phyloP scores from a whole-genome alignment of 2,888 invertebrate genomes.

The Agrenia bidenticulata region DNA sequence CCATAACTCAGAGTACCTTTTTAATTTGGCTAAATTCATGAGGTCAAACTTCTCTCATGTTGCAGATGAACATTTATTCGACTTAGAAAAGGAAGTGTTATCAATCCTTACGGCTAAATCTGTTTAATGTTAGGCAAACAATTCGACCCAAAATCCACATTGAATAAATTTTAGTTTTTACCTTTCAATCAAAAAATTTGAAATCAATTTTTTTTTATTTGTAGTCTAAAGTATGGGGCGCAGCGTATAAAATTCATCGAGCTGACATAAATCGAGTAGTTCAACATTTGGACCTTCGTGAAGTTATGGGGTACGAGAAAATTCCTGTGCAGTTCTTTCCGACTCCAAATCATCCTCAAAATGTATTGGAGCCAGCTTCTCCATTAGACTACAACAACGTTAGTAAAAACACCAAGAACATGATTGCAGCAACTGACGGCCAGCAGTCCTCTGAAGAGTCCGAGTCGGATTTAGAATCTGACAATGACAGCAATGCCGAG shows the following conservation, averaged over 20 bases:
- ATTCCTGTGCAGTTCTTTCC: constrained; percentile 73
- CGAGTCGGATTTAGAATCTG: background rate
- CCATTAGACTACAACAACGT: constrained; percentile 7
- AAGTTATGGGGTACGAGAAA: constrained; percentile 87
- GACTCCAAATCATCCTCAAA: constrained; percentile 46
- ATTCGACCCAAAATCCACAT: background rate
- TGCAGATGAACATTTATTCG: constrained; percentile 43
- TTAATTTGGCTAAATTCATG: constrained; percentile 45
- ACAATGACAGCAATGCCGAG: background rate
- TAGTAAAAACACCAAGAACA: background rate
- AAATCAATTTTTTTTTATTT: constrained; percentile 35
- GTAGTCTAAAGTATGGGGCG: constrained; percentile 78
- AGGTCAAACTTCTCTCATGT: constrained; percentile 33
- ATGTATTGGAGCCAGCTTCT: constrained; percentile 25
- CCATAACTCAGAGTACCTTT: constrained; percentile 43
- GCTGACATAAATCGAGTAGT: constrained; percentile 70
- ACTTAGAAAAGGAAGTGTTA: constrained; percentile 36
- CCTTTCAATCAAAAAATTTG: too few species aligned
- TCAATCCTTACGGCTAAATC: too few species aligned
- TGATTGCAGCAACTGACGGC: background rate
- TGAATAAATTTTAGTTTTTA: background rate
- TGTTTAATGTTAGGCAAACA: too few species aligned
- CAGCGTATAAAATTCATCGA: constrained; percentile 81
- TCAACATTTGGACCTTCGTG: constrained; percentile 81
- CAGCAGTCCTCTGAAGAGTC: constrained; percentile 1